These are phyloP conservation scores for Aphelenchoides fujianensis DNA, from an alignment of 1,140 invertebrate species.

Conservation along the genomic window DNA sequence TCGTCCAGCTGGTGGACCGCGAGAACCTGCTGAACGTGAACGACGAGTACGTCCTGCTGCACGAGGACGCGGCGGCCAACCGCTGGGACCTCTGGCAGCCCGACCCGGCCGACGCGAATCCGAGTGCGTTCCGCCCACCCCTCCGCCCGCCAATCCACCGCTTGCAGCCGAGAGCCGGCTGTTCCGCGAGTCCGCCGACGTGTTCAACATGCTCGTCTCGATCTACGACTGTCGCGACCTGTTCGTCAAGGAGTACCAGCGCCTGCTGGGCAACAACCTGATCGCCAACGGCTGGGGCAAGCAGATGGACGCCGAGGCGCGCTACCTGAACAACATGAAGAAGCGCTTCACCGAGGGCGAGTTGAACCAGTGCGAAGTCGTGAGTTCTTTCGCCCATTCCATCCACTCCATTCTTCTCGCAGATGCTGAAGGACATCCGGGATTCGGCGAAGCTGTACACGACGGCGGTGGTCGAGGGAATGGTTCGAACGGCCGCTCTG, in stretches of 20 bases:
- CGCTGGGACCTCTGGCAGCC: constrained; percentile 50
- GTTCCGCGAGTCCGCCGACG: constrained; percentile 75
- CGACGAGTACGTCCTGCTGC: constrained; percentile 56
- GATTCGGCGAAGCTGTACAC: constrained; percentile 77
- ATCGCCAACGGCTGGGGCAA: constrained; percentile 75
- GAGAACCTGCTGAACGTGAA: constrained; percentile 47
- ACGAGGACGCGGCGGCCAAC: constrained; percentile 44
- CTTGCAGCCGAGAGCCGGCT: constrained; percentile 63
- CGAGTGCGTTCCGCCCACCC: constrained; percentile 31
- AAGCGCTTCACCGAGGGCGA: constrained; percentile 89
- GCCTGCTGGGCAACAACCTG: constrained; percentile 84
- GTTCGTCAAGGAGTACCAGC: constrained; percentile 96
- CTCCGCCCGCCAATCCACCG: constrained; percentile 14
- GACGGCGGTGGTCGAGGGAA: constrained; percentile 46
- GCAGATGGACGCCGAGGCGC: constrained; percentile 79
- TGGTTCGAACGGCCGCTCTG: constrained; percentile 26
- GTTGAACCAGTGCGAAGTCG: constrained; percentile 92
- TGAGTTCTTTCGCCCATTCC: too few species aligned
- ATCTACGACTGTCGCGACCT: constrained; percentile 97
- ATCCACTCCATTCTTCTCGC: too few species aligned
- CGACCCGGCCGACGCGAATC: constrained; percentile 53
- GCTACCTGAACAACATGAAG: constrained; percentile 90
- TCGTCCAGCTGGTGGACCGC: constrained; percentile 28
- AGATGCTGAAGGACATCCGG: constrained; percentile 94
- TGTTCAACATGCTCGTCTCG: constrained; percentile 95